Base-by-base conservation (phyloP, 2,113 vertebrate species). In the Fukomys damarensis region DNA sequence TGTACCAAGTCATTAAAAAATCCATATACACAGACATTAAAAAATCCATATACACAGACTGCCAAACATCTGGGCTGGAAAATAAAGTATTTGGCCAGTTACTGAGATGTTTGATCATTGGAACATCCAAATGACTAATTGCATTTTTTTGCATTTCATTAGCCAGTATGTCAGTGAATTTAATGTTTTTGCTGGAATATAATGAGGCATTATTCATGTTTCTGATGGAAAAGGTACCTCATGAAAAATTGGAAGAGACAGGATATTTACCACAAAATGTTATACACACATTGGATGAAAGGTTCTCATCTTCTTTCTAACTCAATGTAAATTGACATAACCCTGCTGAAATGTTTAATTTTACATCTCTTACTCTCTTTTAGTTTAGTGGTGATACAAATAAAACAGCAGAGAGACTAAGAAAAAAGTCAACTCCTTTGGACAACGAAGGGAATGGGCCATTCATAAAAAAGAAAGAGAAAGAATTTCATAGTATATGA, bases 21-120 rank as follows among this genome's bases (percentile, higher is more conserved):
- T 84, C 22, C 17, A 68, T 70, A 52, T 43, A 70, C 26, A 54
- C 54, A 58, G 59, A n/a, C 43, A n/a, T n/a, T n/a, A n/a, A n/a
- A n/a, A 86, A 77, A 83, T 84, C 22, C 17, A 68, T 70, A 52
- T 43, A 70, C 26, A 54, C 54, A 58, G 59, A n/a, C 43, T 84
- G 9, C 8, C 30, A 66, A 84, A 43, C 3, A 30, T 61, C 41
- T 84, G 59, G 30, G 43, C n/a, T 92, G 84, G 43, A 56, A 86
- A 90, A 85, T 85, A 63, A 70, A 92, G 66, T 54, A 46, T 56
- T 11, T 30, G 20, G 2, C 30, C 35, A 82, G 46, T 74, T 94
- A 68, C 24, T 49, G n/a, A 93, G 96, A 74, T 66, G 95, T 43
- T 86, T 96, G 7, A 72, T 88, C n/a, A 89, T 11, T 68, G 58